phyloP scores from a whole-genome alignment of 37 sponge, comb jelly and placozoan genomes.

The Beroe forskalii region DNA sequence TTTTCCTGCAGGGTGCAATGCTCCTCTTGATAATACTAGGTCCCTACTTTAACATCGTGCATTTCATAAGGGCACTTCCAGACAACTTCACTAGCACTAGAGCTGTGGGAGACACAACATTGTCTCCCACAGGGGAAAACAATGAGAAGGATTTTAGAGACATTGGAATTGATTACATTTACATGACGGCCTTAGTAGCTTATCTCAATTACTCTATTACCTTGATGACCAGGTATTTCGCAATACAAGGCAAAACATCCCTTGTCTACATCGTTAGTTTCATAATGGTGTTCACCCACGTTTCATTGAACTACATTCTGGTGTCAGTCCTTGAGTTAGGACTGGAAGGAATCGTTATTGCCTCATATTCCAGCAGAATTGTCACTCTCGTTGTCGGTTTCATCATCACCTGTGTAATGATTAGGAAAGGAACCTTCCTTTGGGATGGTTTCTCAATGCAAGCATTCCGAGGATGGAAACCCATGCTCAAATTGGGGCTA shows the following conservation, averaged over 20 bases:
- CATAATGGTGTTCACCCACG: background rate
- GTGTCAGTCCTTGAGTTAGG: background rate
- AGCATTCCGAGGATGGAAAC: constrained; percentile 1
- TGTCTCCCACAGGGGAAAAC: too few species aligned
- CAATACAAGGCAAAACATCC: background rate
- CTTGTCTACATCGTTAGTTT: background rate
- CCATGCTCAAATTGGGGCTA: constrained; percentile 15
- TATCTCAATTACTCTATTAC: background rate
- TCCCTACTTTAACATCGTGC: background rate
- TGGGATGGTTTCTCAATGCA: background rate
- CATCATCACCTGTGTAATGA: background rate
- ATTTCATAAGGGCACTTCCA: background rate
- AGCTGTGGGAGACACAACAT: background rate
- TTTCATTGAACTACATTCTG: background rate
- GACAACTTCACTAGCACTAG: background rate
- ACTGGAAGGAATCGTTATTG: background rate
- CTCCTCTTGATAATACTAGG: background rate
- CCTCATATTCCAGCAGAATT: background rate
- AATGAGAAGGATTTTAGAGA: background rate
- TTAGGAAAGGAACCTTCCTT: background rate
- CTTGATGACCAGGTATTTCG: constrained; percentile 9
- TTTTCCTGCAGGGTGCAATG: background rate
- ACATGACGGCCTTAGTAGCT: background rate
- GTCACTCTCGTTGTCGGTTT: background rate
- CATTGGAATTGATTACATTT: background rate